These are phyloP conservation scores for Falco rusticolus DNA, from an alignment of 2,797 vertebrate genomes.

Conservation along the genomic window DNA sequence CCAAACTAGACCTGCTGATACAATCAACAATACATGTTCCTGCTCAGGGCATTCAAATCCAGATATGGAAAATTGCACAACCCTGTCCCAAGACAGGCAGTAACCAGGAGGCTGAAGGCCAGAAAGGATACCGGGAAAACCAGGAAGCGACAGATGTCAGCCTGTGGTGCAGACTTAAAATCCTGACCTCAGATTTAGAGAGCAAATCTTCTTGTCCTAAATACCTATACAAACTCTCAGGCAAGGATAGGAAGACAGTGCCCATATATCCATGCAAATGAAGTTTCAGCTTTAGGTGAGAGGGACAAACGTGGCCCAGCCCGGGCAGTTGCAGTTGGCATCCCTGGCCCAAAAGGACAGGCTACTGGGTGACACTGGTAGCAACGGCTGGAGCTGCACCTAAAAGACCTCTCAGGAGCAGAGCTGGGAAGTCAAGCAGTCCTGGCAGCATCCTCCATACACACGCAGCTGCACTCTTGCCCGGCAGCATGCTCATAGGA, in stretches of 20 bases:
- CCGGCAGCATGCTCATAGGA: neutral
- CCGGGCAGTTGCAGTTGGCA: neutral
- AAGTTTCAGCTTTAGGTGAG: neutral
- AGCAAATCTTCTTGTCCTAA: neutral
- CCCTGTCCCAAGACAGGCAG: neutral
- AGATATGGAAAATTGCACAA: neutral
- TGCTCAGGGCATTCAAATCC: neutral
- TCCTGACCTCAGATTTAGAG: neutral
- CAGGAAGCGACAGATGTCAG: neutral
- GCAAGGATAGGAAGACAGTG: neutral
- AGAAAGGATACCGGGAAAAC: neutral
- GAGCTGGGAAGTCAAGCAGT: neutral
- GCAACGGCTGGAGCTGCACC: neutral
- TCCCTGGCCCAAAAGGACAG: neutral
- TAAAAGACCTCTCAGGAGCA: neutral
- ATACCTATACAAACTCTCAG: neutral
- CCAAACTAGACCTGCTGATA: neutral
- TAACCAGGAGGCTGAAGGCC: neutral
- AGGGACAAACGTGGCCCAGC: neutral
- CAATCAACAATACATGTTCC: neutral
- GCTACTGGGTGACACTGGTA: neutral
- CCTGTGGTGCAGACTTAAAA: neutral
- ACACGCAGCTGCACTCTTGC: neutral
- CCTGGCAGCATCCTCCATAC: neutral
- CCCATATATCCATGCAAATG: rapidly evolving